Evolutionary conservation across 2,888 invertebrate species (phyloP).

Genomic region (Blastobasis lacticolella): DNA sequence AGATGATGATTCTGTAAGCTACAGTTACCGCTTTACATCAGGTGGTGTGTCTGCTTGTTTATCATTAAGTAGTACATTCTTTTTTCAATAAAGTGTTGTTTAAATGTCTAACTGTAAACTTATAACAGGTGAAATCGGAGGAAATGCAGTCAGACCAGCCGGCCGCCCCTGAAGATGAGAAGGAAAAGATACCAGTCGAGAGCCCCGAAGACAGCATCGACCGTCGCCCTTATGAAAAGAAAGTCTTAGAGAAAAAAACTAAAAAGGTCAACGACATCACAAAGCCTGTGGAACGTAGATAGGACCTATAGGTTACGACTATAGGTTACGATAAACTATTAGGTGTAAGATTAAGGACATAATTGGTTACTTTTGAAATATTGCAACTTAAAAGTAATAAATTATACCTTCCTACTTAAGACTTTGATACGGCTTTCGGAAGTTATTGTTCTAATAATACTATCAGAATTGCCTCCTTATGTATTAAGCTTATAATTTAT

Average conservation of each 20-base stretch:
- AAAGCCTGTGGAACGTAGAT: constrained; percentile 53
- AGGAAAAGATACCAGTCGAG: constrained; percentile 1
- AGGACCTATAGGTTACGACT: constrained; percentile 13
- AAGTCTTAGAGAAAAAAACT: constrained; percentile 42
- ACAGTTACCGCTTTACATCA: too few relatives aligned
- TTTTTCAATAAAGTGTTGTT: too few relatives aligned
- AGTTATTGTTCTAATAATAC: background rate
- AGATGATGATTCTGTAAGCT: too few relatives aligned
- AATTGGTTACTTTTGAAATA: constrained; percentile 10
- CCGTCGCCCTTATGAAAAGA: constrained; percentile 51
- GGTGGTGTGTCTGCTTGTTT: too few relatives aligned
- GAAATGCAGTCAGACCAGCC: too few relatives aligned
- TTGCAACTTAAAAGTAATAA: constrained; percentile 8
- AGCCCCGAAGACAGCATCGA: constrained; percentile 33
- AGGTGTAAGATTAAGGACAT: background rate
- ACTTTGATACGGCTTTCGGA: background rate
- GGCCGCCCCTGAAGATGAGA: too few relatives aligned
- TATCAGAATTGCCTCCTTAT: too few relatives aligned
- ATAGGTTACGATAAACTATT: background rate
- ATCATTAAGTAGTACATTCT: too few relatives aligned
- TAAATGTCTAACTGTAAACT: too few relatives aligned
- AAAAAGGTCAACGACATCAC: constrained; percentile 42
- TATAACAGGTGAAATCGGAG: too few relatives aligned
- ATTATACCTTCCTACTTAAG: constrained; percentile 2
- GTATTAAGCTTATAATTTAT: background rate